Evolutionary conservation across 2,888 invertebrate genomes (phyloP).

Genomic region (Trachelus tabidus): DNA sequence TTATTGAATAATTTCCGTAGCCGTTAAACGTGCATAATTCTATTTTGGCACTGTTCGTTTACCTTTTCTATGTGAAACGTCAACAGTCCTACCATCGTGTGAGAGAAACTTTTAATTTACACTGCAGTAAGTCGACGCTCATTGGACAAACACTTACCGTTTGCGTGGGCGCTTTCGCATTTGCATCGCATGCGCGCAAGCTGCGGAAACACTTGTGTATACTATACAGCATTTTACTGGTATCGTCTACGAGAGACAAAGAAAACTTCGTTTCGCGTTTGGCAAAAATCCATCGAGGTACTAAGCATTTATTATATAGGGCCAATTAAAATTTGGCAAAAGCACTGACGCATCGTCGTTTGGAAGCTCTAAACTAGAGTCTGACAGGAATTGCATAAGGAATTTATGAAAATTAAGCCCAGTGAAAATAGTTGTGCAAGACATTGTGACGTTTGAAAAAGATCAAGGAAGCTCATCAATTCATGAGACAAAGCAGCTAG

Average conservation of each 20-base stretch:
- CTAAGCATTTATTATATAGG: background rate
- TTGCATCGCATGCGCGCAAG: background rate
- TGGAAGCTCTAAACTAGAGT: background rate
- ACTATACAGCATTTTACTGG: background rate
- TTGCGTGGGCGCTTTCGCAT: background rate
- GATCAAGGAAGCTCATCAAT: background rate
- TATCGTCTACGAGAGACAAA: constrained; percentile 2
- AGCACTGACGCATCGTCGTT: background rate
- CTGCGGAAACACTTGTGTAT: background rate
- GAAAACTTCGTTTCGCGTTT: background rate
- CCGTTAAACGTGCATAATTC: background rate
- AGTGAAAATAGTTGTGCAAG: background rate
- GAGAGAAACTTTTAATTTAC: background rate
- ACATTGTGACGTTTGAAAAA: background rate
- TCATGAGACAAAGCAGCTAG: background rate
- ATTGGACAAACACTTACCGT: background rate
- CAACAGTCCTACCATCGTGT: background rate
- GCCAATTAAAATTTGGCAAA: background rate
- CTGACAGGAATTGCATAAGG: background rate
- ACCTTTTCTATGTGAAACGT: background rate
- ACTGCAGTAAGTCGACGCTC: background rate
- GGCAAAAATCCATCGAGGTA: background rate
- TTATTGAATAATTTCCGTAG: background rate
- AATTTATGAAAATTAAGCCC: background rate
- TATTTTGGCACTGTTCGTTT: background rate